Base-by-base conservation (phyloP, 1,140 invertebrate species). In the Danaus plexippus region DNA sequence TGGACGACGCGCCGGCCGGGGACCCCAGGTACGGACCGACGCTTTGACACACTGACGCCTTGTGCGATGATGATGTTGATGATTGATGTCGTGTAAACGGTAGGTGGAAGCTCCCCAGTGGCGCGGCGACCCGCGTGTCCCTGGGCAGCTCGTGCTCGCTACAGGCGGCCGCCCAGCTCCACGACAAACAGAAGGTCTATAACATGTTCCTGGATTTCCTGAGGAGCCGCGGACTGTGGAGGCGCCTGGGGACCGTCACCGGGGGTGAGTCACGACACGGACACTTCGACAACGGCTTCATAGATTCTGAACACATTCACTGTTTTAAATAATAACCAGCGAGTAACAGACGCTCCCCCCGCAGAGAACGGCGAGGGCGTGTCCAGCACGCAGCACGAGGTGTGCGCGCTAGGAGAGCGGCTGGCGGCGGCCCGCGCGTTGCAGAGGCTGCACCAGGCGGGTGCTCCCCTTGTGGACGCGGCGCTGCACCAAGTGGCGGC, bases 1-100 rank as follows among this genome's bases (percentile, higher is more conserved):
- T 97, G 47, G 94, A 98, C 81, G 96, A 98, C 86, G 92, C 92
- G 63, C 97, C 96, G 8, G 91, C 92, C 1, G 91, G 94, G 48
- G 96, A 98, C 90, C 96, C 96, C 15, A 15, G 15, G 15, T 15
- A 15, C 15, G 15, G 15, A 15, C 15, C 3, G 15, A 15, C 1
- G 3, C 15, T 3, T 15, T 15, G 15, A 15, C 1, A 15, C 22
- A 32, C 22, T 32, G 22, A 32, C 22, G 7, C 22, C 4, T 8
- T 32, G 22, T 32, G 7, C 7, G 41, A 54, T 12, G n/a, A 13
- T 11, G 0, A 43, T 12, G n/a, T 10, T 11, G 0, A 43, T 52
- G 11, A 7, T n/a, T 15, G 42, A 44, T 51, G 44, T 9, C n/a
- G 46, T 50, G 46, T 53, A 45, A 52, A 15, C 18, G 43, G 46